A percentile compares a stretch with the other conserved stretches of the same genome.
Conservation (phyloP, 2,888 invertebrate species). For the Drosophila nr. perissopoda region DNA sequence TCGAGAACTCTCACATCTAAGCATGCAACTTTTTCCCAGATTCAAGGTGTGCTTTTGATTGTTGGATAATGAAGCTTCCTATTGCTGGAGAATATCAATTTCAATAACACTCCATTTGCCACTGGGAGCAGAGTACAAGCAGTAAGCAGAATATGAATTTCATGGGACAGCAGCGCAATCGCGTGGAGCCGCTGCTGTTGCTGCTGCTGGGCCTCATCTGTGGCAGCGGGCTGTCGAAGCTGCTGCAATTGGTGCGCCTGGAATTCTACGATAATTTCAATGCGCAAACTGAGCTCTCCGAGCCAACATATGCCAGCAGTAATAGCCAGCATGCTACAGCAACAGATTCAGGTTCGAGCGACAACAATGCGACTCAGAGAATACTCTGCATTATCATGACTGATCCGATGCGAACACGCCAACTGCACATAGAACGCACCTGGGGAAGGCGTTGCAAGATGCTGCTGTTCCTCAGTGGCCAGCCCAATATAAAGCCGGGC, state of each 20-base stretch:
- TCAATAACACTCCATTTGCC: too few species aligned
- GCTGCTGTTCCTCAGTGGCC: constrained; percentile 93
- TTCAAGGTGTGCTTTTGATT: not conserved
- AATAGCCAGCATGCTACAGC: not conserved
- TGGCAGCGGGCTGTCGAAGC: constrained; percentile 74
- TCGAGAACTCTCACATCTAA: not conserved
- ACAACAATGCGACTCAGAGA: constrained; percentile 81
- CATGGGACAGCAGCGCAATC: constrained; percentile 41
- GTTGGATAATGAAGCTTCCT: not conserved
- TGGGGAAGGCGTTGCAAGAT: constrained; percentile 97
- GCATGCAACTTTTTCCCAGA: not conserved
- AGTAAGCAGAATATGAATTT: constrained; percentile 22
- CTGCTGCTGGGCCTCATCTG: constrained; percentile 74
- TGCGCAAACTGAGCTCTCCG: not conserved
- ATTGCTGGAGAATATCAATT: not conserved
- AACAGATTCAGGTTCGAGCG: not conserved
- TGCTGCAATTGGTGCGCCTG: constrained; percentile 54
- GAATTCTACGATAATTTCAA: constrained; percentile 12
- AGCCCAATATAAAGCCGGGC: constrained; percentile 88
- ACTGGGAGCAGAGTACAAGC: not conserved
- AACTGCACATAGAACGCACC: constrained; percentile 95
- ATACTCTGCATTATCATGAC: constrained; percentile 99
- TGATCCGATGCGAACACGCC: constrained; percentile 91
- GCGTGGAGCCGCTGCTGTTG: constrained; percentile 61
- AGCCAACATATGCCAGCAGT: not conserved